A percentile compares a stretch with the other conserved stretches of the same genome.
Conservation (phyloP, 1,140 invertebrate species). For the Sitophilus oryzae region DNA sequence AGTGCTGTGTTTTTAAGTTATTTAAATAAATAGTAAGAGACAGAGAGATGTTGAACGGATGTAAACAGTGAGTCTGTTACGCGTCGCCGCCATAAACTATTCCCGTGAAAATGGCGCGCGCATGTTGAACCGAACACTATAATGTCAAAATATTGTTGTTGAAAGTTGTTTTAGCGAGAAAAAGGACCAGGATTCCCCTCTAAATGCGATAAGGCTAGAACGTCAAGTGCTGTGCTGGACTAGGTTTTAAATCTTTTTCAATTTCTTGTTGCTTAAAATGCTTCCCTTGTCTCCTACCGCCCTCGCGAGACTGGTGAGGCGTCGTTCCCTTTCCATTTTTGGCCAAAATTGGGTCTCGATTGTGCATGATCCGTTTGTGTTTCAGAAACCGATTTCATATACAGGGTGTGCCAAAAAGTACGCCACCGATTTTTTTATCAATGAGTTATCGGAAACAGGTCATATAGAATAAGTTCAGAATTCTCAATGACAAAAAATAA, state of each 20-base stretch:
- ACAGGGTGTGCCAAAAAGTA: too few species aligned
- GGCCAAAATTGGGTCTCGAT: neutral
- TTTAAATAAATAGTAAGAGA: conserved; percentile 27
- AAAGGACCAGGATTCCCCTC: conserved; percentile 22
- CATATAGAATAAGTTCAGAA: too few species aligned
- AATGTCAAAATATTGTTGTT: conserved; percentile 18
- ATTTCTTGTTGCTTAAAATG: conserved; percentile 31
- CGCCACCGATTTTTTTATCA: too few species aligned
- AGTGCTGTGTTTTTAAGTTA: conserved; percentile 42
- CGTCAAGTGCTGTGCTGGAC: conserved; percentile 19
- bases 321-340: conserved; percentile 10
- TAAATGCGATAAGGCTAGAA: conserved; percentile 22
- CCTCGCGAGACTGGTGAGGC: conserved; percentile 8
- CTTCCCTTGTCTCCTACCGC: conserved; percentile 13
- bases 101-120: neutral
- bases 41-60: conserved; percentile 1
- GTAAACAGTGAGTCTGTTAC: neutral
- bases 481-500: too few species aligned
- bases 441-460: too few species aligned
- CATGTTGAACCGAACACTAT: neutral
- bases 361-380: too few species aligned
- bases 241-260: conserved; percentile 19
- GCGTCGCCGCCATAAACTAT: neutral
- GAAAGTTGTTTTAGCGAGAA: conserved; percentile 22
- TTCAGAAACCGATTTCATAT: too few species aligned